These are phyloP conservation scores for Recurvirostra avosetta DNA, from an alignment of 2,113 vertebrate species.

Conservation along the genomic window DNA sequence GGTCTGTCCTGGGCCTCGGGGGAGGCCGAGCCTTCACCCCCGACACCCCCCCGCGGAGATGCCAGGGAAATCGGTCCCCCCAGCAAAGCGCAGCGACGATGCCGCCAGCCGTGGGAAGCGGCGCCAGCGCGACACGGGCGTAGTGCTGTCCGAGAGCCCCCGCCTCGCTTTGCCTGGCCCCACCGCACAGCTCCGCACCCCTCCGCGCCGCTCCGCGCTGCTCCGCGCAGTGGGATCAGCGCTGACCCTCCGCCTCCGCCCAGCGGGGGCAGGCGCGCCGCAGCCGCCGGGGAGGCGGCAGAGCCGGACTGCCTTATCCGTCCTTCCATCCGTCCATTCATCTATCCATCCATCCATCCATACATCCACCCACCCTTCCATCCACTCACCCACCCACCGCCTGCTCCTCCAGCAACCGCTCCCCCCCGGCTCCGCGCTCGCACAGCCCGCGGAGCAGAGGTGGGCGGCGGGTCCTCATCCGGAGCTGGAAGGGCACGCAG, in stretches of 20 bases:
- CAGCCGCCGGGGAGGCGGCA: neutral
- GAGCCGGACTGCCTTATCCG: neutral
- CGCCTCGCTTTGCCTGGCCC: too few relatives aligned
- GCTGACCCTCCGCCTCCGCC: neutral
- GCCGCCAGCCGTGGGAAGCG: neutral
- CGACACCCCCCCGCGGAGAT: accelerated
- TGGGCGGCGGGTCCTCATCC: neutral
- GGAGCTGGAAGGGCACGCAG: neutral
- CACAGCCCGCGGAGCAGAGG: neutral
- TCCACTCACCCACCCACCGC: neutral
- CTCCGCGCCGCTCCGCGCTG: neutral
- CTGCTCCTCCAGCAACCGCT: neutral
- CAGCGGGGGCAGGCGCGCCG: neutral
- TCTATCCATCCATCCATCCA: neutral
- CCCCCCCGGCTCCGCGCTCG: neutral
- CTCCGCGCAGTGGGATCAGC: neutral
- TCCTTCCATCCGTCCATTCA: neutral
- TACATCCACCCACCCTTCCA: neutral
- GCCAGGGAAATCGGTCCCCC: neutral
- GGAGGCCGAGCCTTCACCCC: neutral
- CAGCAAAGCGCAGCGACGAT: neutral
- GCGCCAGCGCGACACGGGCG: neutral
- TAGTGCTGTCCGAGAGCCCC: neutral
- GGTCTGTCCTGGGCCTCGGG: neutral
- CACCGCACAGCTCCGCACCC: neutral